Conservation (phyloP, 2,888 invertebrate species). For the Ectropis crepuscularia region DNA sequence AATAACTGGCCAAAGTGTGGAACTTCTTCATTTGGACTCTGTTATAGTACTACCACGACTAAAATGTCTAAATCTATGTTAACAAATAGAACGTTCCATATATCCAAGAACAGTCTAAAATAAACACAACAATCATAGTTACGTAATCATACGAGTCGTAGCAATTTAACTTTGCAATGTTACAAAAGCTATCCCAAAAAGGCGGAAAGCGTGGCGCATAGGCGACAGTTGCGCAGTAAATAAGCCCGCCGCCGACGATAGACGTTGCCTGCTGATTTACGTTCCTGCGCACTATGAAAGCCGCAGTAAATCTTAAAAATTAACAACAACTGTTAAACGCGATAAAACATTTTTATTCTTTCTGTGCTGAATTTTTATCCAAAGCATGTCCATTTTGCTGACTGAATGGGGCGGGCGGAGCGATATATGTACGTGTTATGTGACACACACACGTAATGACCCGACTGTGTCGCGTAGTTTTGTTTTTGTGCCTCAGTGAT, state of each 20-base stretch:
- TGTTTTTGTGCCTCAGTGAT: slow-evolving; percentile 1
- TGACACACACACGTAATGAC: slow-evolving; percentile 5
- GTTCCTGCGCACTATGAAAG: slow-evolving; percentile 56
- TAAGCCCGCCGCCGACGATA: slow-evolving; percentile 54
- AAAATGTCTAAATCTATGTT: no score
- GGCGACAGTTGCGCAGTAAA: slow-evolving; percentile 47
- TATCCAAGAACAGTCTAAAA: no score
- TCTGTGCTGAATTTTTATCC: slow-evolving; percentile 4
- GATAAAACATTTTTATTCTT: slow-evolving; percentile 37
- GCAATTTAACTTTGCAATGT: slow-evolving; percentile 2
- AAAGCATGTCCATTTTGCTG: slow-evolving; percentile 20
- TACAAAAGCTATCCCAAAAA: slow-evolving; percentile 25
- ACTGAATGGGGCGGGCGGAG: slow-evolving; percentile 12
- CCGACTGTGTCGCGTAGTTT: slow-evolving; percentile 10
- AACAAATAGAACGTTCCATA: no score
- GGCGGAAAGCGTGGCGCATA: slow-evolving; percentile 1
- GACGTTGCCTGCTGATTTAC: slow-evolving; percentile 62
- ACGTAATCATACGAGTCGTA: neutral
- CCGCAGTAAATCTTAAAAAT: slow-evolving; percentile 56
- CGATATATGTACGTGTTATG: slow-evolving; percentile 18
- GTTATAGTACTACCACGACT: no score
- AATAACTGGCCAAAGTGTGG: no score
- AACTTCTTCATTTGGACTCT: no score
- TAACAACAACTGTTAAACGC: slow-evolving; percentile 44
- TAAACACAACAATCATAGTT: neutral